Evolutionary conservation across 1,140 invertebrate species (phyloP).

Genomic region (Planococcus citri): DNA sequence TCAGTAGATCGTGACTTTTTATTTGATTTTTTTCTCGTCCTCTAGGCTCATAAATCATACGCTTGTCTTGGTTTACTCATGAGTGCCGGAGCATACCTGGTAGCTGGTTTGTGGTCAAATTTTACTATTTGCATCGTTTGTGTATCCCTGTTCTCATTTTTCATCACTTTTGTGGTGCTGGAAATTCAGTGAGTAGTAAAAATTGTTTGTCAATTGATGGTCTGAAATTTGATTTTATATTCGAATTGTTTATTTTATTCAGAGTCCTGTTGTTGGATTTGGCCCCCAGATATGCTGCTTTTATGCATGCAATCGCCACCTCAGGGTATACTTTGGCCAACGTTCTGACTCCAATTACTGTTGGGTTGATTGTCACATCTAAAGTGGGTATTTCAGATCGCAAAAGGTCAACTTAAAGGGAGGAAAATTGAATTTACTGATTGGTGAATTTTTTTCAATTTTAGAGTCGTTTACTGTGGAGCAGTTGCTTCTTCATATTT

Average conservation of each 20-base stretch:
- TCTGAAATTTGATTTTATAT: too few species aligned
- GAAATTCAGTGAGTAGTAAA: background rate
- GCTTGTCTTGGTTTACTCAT: background rate
- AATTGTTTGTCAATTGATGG: too few species aligned
- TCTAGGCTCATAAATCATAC: background rate
- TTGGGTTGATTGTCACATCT: background rate
- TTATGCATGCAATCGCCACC: background rate
- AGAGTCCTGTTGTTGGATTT: background rate
- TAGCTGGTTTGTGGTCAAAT: background rate
- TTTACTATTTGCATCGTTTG: background rate
- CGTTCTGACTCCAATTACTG: background rate
- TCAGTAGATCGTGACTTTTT: too few species aligned
- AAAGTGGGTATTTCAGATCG: too few species aligned
- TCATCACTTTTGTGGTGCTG: background rate
- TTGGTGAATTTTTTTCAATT: background rate
- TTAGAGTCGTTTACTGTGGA: background rate
- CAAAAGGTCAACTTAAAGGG: too few species aligned
- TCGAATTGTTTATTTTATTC: too few species aligned
- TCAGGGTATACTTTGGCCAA: background rate
- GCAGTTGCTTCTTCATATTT: background rate
- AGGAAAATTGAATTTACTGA: too few species aligned
- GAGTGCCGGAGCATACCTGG: background rate
- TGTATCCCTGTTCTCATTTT: background rate
- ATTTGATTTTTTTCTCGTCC: background rate
- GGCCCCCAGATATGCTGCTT: background rate